Conservation (phyloP, 2,888 invertebrate genomes). For the Lysandra coridon region DNA sequence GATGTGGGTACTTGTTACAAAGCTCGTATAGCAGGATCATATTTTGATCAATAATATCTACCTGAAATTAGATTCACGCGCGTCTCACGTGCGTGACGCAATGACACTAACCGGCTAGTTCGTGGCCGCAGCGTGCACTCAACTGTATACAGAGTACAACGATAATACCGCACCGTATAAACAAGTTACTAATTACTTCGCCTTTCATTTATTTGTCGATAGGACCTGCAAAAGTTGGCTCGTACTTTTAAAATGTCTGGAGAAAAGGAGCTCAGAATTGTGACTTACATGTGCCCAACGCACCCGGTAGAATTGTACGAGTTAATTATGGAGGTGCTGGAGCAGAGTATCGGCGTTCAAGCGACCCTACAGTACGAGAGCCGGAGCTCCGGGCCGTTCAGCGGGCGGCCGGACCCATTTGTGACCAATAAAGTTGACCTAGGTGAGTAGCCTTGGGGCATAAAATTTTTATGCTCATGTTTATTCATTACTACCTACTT, state of each 20-base stretch:
- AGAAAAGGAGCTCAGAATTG: slow-evolving; percentile 71
- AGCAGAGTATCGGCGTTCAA: slow-evolving; percentile 70
- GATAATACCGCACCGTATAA: slow-evolving; percentile 21
- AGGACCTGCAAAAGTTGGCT: background rate
- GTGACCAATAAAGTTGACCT: slow-evolving; percentile 75
- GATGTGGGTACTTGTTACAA: background rate
- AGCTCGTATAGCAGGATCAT: background rate
- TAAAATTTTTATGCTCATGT: background rate
- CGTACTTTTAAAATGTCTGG: slow-evolving; percentile 53
- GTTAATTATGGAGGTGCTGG: slow-evolving; percentile 76
- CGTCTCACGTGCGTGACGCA: background rate
- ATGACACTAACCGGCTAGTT: slow-evolving; percentile 36
- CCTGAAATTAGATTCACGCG: slow-evolving; percentile 19
- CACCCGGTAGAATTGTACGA: slow-evolving; percentile 82
- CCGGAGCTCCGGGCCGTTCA: slow-evolving; percentile 73
- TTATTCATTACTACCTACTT: background rate
- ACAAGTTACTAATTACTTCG: background rate
- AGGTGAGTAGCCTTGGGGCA: slow-evolving; percentile 63
- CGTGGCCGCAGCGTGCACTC: slow-evolving; percentile 44
- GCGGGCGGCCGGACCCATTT: slow-evolving; percentile 79
- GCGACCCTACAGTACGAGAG: slow-evolving; percentile 81
- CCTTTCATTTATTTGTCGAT: background rate
- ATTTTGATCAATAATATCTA: background rate
- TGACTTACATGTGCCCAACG: slow-evolving; percentile 83
- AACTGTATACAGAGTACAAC: background rate